phyloP scores from a whole-genome alignment of 2,888 invertebrate genomes.

The Himalopsyche japonica region DNA sequence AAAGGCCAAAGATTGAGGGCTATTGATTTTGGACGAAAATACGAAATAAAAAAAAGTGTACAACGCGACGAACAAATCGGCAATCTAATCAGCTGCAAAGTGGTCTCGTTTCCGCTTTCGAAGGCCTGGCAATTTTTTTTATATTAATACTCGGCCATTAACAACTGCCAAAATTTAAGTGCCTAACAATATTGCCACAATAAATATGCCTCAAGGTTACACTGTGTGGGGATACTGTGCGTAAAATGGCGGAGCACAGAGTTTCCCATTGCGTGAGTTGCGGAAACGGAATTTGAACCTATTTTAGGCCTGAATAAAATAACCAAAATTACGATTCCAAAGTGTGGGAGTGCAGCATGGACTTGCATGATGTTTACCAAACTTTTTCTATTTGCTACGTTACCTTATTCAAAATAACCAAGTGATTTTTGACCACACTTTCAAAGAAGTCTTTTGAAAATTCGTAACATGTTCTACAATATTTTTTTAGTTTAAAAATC shows the following conservation, averaged over 20 bases:
- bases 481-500: no score
- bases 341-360: no score
- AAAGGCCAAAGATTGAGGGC: background rate
- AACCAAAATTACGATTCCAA: no score
- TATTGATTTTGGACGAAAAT: background rate
- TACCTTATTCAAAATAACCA: no score
- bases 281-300: no score
- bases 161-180: constrained; percentile 1
- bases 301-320: no score
- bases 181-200: background rate
- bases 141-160: background rate
- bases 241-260: background rate
- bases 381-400: no score
- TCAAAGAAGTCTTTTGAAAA: no score
- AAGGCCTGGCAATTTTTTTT: background rate
- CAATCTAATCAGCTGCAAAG: background rate
- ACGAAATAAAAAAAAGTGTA: background rate
- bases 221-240: background rate
- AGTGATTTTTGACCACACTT: no score
- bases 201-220: background rate
- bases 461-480: no score
- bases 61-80: background rate
- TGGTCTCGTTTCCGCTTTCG: background rate
- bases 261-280: no score
- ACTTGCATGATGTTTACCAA: no score